A percentile compares a stretch with the other conserved stretches of the same genome.
Conservation (phyloP, 2,797 vertebrate genomes). For the Lithobates pipiens region DNA sequence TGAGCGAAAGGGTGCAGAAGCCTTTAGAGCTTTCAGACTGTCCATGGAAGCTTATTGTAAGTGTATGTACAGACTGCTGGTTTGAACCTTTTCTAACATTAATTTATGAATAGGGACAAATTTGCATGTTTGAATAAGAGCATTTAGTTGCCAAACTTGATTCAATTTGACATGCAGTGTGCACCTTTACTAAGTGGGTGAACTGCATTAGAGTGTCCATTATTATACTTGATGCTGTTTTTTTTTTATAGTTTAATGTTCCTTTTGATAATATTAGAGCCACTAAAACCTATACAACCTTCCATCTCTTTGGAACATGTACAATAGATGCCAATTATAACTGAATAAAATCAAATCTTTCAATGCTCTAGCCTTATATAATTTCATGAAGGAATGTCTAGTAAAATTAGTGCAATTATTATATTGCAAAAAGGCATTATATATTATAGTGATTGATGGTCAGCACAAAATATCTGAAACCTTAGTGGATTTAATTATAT, state of each 20-base stretch:
- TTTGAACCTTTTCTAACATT: conserved; percentile 20
- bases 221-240: conserved; percentile 44
- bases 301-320: conserved; percentile 37
- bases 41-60: conserved; percentile 7
- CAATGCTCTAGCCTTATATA: neutral
- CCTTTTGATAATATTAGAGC: conserved; percentile 8
- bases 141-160: conserved; percentile 29
- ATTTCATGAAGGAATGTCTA: conserved; percentile 26
- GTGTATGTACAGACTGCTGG: conserved; percentile 4
- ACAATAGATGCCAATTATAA: conserved; percentile 52
- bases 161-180: conserved; percentile 31
- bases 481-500: neutral
- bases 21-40: conserved; percentile 23
- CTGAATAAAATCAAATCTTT: conserved; percentile 39
- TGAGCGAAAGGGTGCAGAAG: conserved; percentile 7
- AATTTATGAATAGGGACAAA: conserved; percentile 32
- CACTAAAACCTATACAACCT: conserved; percentile 19
- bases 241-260: conserved; percentile 30
- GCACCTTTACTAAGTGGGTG: conserved; percentile 42
- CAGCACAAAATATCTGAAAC: neutral
- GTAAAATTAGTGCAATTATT: conserved; percentile 1
- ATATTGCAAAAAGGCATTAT: conserved; percentile 8
- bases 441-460: conserved; percentile 38
- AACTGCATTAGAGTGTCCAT: conserved; percentile 26
- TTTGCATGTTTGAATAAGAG: conserved; percentile 48